phyloP scores from a whole-genome alignment of 2,113 vertebrate species.

The Albula glossodonta region DNA sequence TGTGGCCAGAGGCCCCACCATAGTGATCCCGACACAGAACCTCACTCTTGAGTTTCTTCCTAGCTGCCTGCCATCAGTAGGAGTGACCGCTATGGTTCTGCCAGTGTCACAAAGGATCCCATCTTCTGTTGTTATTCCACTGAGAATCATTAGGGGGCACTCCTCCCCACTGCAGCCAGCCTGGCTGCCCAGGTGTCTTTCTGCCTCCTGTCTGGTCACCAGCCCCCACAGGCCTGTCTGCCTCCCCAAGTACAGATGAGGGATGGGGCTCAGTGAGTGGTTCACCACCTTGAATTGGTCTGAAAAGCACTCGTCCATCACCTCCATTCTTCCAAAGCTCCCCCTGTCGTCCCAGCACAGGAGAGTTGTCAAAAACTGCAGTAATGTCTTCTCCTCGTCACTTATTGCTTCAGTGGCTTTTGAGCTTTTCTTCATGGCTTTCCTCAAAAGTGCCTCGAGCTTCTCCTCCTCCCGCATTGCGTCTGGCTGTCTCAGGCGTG shows the following conservation, averaged over 20 bases:
- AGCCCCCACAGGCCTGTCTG: not conserved
- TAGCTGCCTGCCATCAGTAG: not conserved
- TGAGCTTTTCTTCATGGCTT: not conserved
- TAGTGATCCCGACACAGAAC: not conserved
- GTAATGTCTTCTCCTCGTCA: not conserved
- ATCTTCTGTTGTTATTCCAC: not conserved
- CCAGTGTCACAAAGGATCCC: not conserved
- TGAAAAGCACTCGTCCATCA: not conserved
- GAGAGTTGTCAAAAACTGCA: not conserved
- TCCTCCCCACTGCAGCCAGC: not conserved
- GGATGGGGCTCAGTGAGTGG: not conserved
- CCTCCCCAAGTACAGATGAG: not conserved
- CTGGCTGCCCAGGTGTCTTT: not conserved
- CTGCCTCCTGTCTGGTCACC: not conserved
- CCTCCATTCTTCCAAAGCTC: not conserved
- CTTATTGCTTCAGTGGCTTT: not conserved
- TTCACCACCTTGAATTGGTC: not conserved
- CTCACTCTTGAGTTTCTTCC: not conserved
- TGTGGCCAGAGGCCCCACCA: not conserved
- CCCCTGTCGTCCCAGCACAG: not conserved
- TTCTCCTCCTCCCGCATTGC: not conserved
- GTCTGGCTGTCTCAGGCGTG: not conserved
- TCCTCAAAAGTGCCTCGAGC: not conserved
- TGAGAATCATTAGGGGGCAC: not conserved
- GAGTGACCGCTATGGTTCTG: not conserved